These are phyloP conservation scores for Ophion ellenae DNA, from an alignment of 2,888 invertebrate species.

Conservation along the genomic window DNA sequence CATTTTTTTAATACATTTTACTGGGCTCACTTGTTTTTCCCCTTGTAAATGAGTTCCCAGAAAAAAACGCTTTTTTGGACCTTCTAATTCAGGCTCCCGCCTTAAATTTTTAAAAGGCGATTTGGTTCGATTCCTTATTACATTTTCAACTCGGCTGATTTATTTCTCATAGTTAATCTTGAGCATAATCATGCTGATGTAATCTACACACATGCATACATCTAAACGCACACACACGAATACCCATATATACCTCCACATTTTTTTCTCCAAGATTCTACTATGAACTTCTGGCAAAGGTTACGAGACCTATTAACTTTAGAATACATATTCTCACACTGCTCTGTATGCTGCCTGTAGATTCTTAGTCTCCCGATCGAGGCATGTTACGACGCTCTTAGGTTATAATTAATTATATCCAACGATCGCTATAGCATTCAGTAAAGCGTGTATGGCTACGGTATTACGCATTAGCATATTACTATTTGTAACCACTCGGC, in stretches of 20 bases:
- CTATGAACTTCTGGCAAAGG: constrained; percentile 23
- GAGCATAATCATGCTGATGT: neutral
- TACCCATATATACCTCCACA: neutral
- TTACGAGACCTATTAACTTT: constrained; percentile 10
- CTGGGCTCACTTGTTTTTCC: no score
- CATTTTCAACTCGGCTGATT: no score
- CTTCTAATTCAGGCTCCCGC: no score
- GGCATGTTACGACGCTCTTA: neutral
- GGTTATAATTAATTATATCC: constrained; percentile 26
- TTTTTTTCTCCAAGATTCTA: neutral
- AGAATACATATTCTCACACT: constrained; percentile 2
- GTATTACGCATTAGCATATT: constrained; percentile 1
- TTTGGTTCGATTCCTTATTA: no score
- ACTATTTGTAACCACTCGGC: neutral
- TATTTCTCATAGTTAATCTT: no score
- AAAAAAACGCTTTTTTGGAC: no score
- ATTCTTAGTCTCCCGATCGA: constrained; percentile 1
- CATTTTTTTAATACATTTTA: no score
- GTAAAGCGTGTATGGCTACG: neutral
- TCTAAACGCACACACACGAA: neutral
- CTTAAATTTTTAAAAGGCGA: no score
- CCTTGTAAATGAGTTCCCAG: no score
- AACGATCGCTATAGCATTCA: neutral
- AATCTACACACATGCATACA: neutral
- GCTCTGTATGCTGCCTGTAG: neutral